These are phyloP conservation scores for Trissolcus brochymenae DNA, from an alignment of 2,888 invertebrate species.

Conservation along the genomic window DNA sequence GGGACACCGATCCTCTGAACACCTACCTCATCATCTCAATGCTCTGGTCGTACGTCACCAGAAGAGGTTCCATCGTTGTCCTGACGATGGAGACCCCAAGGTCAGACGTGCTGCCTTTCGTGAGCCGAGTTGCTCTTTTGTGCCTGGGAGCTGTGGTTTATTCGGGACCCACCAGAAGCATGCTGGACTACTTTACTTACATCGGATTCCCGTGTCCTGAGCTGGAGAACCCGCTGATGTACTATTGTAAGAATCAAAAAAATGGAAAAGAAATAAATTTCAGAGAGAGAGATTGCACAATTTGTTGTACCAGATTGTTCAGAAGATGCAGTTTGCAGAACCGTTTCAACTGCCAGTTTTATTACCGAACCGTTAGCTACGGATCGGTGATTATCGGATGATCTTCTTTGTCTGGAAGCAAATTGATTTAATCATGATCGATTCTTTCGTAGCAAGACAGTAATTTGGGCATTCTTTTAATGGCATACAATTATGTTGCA, in stretches of 20 bases:
- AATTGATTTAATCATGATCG: too few relatives aligned
- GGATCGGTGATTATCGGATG: too few relatives aligned
- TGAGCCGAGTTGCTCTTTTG: slow-evolving; percentile 93
- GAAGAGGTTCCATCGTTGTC: slow-evolving; percentile 92
- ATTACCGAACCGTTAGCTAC: too few relatives aligned
- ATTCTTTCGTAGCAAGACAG: too few relatives aligned
- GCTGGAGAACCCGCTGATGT: slow-evolving; percentile 98
- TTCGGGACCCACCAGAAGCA: slow-evolving; percentile 92
- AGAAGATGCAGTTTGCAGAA: too few relatives aligned
- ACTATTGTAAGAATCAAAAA: slow-evolving; percentile 85
- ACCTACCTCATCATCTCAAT: slow-evolving; percentile 97
- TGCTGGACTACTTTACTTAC: slow-evolving; percentile 95
- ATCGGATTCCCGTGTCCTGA: slow-evolving; percentile 98
- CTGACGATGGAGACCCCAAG: slow-evolving; percentile 95
- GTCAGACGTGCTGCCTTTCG: slow-evolving; percentile 95
- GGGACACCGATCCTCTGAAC: slow-evolving; percentile 95
- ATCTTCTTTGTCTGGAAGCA: too few relatives aligned
- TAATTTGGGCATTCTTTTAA: background rate
- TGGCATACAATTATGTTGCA: slow-evolving; percentile 69
- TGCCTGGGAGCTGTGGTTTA: slow-evolving; percentile 95
- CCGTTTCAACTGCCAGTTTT: too few relatives aligned
- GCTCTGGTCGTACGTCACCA: slow-evolving; percentile 91
- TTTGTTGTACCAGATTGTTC: too few relatives aligned
- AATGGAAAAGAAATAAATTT: background rate
- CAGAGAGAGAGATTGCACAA: background rate